Conservation (phyloP, 2,888 invertebrate genomes). For the Panopea generosa region DNA sequence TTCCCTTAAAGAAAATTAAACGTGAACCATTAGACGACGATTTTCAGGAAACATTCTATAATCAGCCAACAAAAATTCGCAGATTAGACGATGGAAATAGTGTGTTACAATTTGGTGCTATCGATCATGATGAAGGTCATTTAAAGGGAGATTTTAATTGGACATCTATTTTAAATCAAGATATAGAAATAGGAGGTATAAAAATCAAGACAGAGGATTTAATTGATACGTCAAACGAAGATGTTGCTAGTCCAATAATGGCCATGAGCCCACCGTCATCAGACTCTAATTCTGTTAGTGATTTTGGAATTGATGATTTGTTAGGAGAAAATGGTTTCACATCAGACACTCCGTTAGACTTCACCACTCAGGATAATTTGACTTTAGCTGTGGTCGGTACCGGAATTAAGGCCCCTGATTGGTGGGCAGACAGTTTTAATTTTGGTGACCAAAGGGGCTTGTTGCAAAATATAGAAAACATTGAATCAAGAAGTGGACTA, state of each 20-base stretch:
- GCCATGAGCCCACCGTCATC: constrained; percentile 82
- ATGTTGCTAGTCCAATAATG: constrained; percentile 73
- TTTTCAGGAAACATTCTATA: constrained; percentile 49
- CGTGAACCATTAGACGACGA: constrained; percentile 71
- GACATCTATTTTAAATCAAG: constrained; percentile 83
- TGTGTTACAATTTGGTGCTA: constrained; percentile 67
- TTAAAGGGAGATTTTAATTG: constrained; percentile 82
- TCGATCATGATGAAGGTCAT: constrained; percentile 70
- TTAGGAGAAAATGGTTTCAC: constrained; percentile 72
- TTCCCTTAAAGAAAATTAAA: constrained; percentile 72
- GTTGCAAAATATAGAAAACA: constrained; percentile 60
- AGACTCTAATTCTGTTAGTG: constrained; percentile 79
- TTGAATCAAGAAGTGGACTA: constrained; percentile 69
- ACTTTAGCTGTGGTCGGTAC: constrained; percentile 83
- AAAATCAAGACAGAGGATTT: constrained; percentile 82
- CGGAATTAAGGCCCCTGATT: constrained; percentile 83
- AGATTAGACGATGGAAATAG: constrained; percentile 55
- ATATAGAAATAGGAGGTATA: constrained; percentile 83
- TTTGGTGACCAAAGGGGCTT: constrained; percentile 61
- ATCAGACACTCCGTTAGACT: constrained; percentile 78
- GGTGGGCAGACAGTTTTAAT: constrained; percentile 82
- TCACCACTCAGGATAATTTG: constrained; percentile 72
- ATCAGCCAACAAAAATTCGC: constrained; percentile 41
- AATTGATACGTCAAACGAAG: constrained; percentile 71
- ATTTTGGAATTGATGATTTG: constrained; percentile 81